Evolutionary conservation across 2,113 vertebrate species (phyloP), one percentile per base, ranked within the genome.

Genomic region (Parotia lawesii): DNA sequence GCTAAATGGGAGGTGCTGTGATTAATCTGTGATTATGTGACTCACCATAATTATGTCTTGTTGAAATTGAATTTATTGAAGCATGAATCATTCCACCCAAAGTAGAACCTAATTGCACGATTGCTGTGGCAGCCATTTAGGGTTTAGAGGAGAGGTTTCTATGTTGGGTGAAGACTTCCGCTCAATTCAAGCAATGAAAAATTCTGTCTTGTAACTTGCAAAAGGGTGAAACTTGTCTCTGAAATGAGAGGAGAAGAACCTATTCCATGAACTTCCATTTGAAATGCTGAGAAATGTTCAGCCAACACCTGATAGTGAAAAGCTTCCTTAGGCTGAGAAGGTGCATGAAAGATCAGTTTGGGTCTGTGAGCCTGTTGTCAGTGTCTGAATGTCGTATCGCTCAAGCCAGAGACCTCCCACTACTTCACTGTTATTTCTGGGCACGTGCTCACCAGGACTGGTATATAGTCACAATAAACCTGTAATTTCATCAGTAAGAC

Each of bases 31-130:
- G 96, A 98, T 97, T 98, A 97, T 95, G 93, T 98, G 98, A 98
- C 97, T 98, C 97, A 98, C 84, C 66, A 74, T 97, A 98, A 98
- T 97, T 97, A 98, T 96, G 96, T 98, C 97, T 97, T 97, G 96
- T 97, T 98, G 96, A 98, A 98, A 97, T 93, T 97, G 93, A 98
- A 97, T 97, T 97, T 97, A 96, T 95, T 98, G 97, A 97, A 95
- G 95, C 92, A 97, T 98, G 97, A 98, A 96, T 98, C 98, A 98
- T 96, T 94, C 93, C 81, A 90, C 86, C 96, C 96, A 42, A 96
- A 97, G 95, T 94, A 75, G 95, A 97, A 96, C 89, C 96, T 97
- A 97, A 97, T 96, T 96, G 91, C 94, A 97, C 73, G 84, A 95
- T 77, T 77, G 61, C 94, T 78, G 89, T 47, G 70, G 72, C 54